A percentile compares a stretch with the other conserved stretches of the same genome.
Evolutionary conservation across 1,140 invertebrate genomes (phyloP).

Genomic region (Drosophila yakuba): DNA sequence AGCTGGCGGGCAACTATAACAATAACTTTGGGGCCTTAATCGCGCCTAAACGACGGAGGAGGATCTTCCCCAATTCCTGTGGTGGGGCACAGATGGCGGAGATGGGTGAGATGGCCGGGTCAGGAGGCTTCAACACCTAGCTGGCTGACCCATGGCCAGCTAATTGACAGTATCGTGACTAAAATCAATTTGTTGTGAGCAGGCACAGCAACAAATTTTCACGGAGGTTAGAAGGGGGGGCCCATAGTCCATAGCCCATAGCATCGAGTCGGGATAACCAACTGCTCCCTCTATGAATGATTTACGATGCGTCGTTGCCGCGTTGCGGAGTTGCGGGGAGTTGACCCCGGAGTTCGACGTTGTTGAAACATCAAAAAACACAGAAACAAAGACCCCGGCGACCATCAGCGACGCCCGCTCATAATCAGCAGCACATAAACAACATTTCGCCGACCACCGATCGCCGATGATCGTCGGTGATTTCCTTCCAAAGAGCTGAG

Average conservation of each 20-base stretch:
- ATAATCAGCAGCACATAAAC: conserved; percentile 82
- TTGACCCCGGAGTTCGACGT: conserved; percentile 78
- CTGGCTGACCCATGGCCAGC: conserved; percentile 76
- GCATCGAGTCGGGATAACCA: conserved; percentile 5
- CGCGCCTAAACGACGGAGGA: conserved; percentile 68
- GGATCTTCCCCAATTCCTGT: conserved; percentile 15
- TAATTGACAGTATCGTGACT: conserved; percentile 83
- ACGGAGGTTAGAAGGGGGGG: conserved; percentile 21
- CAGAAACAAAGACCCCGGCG: conserved; percentile 63
- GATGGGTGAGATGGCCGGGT: conserved; percentile 38
- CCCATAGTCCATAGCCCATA: conserved; percentile 6
- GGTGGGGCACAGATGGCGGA: conserved; percentile 2
- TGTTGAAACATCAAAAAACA: conserved; percentile 80
- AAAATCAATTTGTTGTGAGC: conserved; percentile 83
- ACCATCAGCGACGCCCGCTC: conserved; percentile 77
- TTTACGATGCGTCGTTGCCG: conserved; percentile 79
- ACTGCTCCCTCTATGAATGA: conserved; percentile 76
- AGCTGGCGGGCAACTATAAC: conserved; percentile 73
- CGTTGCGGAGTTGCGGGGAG: conserved; percentile 38
- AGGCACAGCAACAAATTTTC: conserved; percentile 79
- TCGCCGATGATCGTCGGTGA: conserved; percentile 45
- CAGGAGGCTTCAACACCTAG: conserved; percentile 75
- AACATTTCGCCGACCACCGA: conserved; percentile 69
- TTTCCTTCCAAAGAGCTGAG: conserved; percentile 33
- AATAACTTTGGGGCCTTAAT: conserved; percentile 79